Percentiles rank a stretch among this genome's conserved stretches.
Conservation (phyloP, 2,888 invertebrate genomes). For the Malachius bipustulatus region DNA sequence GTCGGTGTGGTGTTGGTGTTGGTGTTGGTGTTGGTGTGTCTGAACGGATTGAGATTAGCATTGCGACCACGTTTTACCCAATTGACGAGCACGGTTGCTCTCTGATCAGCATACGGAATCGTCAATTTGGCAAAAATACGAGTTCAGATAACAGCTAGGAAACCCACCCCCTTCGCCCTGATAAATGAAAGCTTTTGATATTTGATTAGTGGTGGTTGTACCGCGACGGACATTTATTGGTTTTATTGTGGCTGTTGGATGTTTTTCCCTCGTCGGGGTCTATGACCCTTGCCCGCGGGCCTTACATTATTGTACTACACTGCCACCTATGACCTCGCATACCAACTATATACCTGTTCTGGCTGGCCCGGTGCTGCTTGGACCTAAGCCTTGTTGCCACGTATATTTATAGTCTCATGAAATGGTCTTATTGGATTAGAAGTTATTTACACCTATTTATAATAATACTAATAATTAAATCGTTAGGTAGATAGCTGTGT, state of each 20-base stretch:
- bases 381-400: too few species aligned
- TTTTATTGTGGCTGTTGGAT: conserved; percentile 5
- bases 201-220: not conserved
- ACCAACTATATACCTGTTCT: conserved; percentile 34
- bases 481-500: too few species aligned
- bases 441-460: too few species aligned
- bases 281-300: conserved; percentile 33
- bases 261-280: conserved; percentile 24
- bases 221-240: conserved; percentile 6
- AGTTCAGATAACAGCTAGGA: conserved; percentile 13
- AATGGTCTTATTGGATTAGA: too few species aligned
- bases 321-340: conserved; percentile 38
- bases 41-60: too few species aligned
- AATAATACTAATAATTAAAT: too few species aligned
- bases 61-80: too few species aligned
- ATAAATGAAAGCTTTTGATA: conserved; percentile 8
- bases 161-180: too few species aligned
- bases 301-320: conserved; percentile 34
- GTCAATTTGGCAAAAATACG: conserved; percentile 19
- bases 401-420: too few species aligned
- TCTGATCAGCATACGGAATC: conserved; percentile 19
- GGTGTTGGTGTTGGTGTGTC: too few species aligned
- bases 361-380: conserved; percentile 22
- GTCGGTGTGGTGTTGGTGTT: not conserved
- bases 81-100: conserved; percentile 11